Evolutionary conservation across 1,140 invertebrate genomes (phyloP), one percentile per base, ranked within the genome.

Genomic region (Venturia canescens): DNA sequence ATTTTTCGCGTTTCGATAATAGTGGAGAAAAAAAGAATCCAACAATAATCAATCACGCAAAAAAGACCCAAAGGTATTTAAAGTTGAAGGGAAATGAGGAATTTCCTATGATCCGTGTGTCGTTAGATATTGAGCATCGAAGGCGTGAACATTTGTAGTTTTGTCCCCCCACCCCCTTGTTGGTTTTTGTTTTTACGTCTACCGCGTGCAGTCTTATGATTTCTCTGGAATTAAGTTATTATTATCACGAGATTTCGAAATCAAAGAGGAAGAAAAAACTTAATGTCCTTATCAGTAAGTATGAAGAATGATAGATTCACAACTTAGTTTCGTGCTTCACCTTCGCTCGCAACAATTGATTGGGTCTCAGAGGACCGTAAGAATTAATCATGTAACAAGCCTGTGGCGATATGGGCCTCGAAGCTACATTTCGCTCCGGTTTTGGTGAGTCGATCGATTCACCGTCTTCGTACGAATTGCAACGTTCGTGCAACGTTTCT

Each of bases 301-400:
- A 44, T 53, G 5, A 21, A 27, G 48, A 74, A 53, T 23, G 11
- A 23, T 21, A 75, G 13, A 66, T 80, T 91, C 80, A 92, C 34
- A 92, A 85, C 83, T 91, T 91, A 27, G 91, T 92, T 86, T 92
- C 91, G 63, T 91, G 91, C 83, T 92, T 92, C 4, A 91, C 89
- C 84, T 90, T 91, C 71, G 87, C 82, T 82, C 89, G 88, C 38
- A 90, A 84, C 69, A 90, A 83, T 70, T 89, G 90, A 88, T 87
- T 91, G 4, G 89, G 83, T 67, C 91, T 85, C 6, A 88, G 60
- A 16, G 86, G 69, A 34, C 88, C 87, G 71, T 89, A 89, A 34
- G 87, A 84, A 84, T 88, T 88, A 80, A 84, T 91, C 27, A 86
- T 81, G 74, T 89, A 89, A 87, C 87, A 89, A 84, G 80, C 87